Evolutionary conservation across 1,140 invertebrate genomes (phyloP).

Genomic region (Rhagoletis zephyria): DNA sequence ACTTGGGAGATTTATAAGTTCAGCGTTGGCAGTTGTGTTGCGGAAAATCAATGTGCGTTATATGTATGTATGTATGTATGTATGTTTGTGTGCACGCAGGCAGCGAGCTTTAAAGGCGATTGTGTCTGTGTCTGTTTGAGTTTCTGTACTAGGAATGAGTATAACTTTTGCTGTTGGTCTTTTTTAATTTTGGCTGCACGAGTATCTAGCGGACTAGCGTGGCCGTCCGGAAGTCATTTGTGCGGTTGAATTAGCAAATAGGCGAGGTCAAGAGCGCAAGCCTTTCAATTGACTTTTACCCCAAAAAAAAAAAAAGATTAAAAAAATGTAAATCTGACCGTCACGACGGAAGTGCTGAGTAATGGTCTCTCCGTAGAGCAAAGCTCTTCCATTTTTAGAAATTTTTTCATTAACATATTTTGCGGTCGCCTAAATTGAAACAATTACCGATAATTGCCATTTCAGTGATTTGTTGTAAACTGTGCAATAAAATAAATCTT

Average conservation of each 20-base stretch:
- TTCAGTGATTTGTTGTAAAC: slow-evolving; percentile 11
- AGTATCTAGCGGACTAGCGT: neutral
- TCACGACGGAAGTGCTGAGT: neutral
- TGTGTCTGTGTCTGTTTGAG: neutral
- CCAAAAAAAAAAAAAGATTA: neutral
- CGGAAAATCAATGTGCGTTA: neutral
- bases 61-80: neutral
- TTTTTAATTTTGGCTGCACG: neutral
- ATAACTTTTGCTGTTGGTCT: neutral
- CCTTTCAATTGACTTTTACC: neutral
- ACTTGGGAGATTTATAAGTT: slow-evolving; percentile 38
- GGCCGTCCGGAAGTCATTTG: slow-evolving; percentile 37
- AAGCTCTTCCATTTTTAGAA: neutral
- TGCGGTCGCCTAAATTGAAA: neutral
- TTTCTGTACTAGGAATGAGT: neutral
- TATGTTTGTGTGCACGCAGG: neutral
- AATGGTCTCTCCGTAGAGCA: too few species aligned
- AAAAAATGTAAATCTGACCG: neutral
- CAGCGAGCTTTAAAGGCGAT: neutral
- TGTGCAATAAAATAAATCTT: neutral
- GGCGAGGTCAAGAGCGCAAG: slow-evolving; percentile 4
- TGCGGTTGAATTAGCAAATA: slow-evolving; percentile 27
- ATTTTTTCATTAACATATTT: slow-evolving; percentile 12
- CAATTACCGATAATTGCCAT: neutral
- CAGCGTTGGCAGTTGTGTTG: neutral